These are phyloP conservation scores for Harmothoe impar DNA, from an alignment of 2,888 invertebrate species.

Conservation along the genomic window DNA sequence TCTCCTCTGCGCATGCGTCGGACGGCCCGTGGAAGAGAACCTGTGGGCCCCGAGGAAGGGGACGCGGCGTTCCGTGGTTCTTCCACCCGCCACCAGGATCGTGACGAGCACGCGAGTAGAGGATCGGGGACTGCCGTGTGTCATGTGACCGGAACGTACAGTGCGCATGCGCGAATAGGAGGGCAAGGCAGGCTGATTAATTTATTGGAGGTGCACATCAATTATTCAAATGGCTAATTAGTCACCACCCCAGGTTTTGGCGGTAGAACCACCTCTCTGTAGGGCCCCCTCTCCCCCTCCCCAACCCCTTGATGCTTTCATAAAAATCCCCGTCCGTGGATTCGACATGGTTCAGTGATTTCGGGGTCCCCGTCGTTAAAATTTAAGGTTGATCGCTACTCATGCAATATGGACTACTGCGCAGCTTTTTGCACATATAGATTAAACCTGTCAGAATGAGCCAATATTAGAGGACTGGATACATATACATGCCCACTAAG, in stretches of 20 bases:
- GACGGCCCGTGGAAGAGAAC: background rate
- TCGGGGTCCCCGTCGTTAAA: background rate
- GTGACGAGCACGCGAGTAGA: background rate
- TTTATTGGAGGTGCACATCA: conserved; percentile 40
- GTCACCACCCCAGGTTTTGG: conserved; percentile 1
- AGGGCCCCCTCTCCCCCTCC: background rate
- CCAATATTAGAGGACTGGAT: too few species aligned
- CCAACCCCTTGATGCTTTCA: background rate
- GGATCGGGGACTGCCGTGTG: background rate
- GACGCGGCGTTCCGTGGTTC: background rate
- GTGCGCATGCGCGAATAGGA: background rate
- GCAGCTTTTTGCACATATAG: too few species aligned
- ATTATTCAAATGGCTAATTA: conserved; percentile 56
- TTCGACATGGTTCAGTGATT: background rate
- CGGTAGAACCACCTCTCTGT: background rate
- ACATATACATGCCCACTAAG: too few species aligned
- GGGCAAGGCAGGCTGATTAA: conserved; percentile 2
- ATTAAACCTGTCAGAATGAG: too few species aligned
- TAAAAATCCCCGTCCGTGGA: background rate
- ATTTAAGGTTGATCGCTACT: too few species aligned
- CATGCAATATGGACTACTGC: too few species aligned
- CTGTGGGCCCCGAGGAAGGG: background rate
- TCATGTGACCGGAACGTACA: too few species aligned
- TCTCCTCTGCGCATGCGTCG: conserved; percentile 27
- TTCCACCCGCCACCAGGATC: background rate